These are phyloP conservation scores for Gnatocerus cornutus DNA, from an alignment of 2,888 invertebrate genomes.

Conservation along the genomic window DNA sequence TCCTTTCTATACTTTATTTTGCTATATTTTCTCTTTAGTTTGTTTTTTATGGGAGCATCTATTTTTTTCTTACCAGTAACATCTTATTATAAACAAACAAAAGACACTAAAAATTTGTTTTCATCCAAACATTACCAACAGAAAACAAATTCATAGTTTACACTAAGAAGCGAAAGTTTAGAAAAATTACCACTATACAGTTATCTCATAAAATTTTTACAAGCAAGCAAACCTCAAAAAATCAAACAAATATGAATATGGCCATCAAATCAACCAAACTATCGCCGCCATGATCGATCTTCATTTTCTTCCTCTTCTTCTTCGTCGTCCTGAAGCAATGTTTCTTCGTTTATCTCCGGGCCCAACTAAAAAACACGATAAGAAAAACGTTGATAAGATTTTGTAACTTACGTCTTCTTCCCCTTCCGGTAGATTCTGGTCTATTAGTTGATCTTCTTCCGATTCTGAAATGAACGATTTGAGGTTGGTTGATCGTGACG, in stretches of 20 bases:
- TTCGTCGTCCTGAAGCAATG: conserved; percentile 85
- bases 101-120: conserved; percentile 46
- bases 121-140: conserved; percentile 7
- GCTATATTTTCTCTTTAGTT: conserved; percentile 30
- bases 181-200: conserved; percentile 39
- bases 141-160: conserved; percentile 45
- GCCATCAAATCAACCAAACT: conserved; percentile 65
- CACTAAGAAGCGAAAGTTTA: conserved; percentile 35
- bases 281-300: conserved; percentile 94
- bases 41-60: conserved; percentile 41
- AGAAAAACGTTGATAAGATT: neutral
- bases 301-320: conserved; percentile 91
- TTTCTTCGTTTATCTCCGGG: conserved; percentile 75
- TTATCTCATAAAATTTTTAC: conserved; percentile 33
- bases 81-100: conserved; percentile 43
- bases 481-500: conserved; percentile 52
- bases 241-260: conserved; percentile 35
- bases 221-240: conserved; percentile 43
- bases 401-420: conserved; percentile 68
- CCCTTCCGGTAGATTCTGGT: conserved; percentile 67
- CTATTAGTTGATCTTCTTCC: conserved; percentile 70
- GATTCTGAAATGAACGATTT: conserved; percentile 68
- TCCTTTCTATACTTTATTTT: conserved; percentile 38
- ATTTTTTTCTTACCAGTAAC: conserved; percentile 49
- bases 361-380: conserved; percentile 57